A percentile compares a stretch with the other conserved stretches of the same genome.
These are phyloP conservation scores for Pelochelys cantorii DNA, from an alignment of 2,797 vertebrate species.

Conservation along the genomic window DNA sequence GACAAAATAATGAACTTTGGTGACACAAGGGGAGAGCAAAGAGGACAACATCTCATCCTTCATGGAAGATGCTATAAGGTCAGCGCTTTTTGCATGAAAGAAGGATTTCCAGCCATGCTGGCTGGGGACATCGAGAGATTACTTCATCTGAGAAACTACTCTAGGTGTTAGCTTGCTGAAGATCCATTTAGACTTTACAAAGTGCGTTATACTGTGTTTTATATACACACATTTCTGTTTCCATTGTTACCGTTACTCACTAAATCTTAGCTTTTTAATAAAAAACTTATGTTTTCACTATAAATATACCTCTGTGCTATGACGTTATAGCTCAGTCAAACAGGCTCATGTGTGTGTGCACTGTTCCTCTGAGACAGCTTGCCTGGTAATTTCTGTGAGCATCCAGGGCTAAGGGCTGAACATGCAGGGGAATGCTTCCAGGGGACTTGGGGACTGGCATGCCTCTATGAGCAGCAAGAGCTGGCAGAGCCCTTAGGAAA, in stretches of 20 bases:
- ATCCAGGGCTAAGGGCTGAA: background rate
- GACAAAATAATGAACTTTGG: background rate
- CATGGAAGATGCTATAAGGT: background rate
- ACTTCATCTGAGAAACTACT: background rate
- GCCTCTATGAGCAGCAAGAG: background rate
- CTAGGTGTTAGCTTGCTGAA: background rate
- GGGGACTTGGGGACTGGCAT: background rate
- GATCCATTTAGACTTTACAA: background rate
- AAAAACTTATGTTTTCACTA: background rate
- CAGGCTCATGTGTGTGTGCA: background rate
- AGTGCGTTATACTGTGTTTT: too few relatives aligned
- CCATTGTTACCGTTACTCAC: background rate
- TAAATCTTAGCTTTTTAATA: background rate
- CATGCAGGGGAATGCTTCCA: background rate
- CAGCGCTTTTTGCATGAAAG: background rate
- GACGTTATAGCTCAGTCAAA: background rate
- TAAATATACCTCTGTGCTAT: background rate
- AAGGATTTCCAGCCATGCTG: background rate
- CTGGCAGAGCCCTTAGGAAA: background rate
- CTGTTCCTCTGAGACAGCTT: background rate
- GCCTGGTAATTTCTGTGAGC: background rate
- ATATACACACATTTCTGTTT: background rate
- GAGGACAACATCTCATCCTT: background rate
- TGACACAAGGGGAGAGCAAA: background rate
- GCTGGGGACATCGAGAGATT: background rate